phyloP scores from a whole-genome alignment of 2,888 invertebrate genomes.

The Physocephala rufipes region DNA sequence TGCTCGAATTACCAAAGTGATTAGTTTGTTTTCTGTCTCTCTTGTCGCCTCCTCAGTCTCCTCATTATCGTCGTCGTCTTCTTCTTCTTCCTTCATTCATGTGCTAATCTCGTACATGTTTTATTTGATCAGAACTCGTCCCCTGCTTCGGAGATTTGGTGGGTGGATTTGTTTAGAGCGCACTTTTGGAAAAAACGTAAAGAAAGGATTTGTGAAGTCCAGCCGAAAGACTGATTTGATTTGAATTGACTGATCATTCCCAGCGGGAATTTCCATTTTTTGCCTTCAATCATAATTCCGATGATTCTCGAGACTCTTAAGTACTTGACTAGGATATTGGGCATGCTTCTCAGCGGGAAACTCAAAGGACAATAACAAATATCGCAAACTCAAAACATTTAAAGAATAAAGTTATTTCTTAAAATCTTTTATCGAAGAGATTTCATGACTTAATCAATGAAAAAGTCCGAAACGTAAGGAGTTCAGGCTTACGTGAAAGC shows the following conservation, averaged over 20 bases:
- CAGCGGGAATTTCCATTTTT: conserved; percentile 54
- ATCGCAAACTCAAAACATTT: too few species aligned
- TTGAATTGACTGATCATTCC: conserved; percentile 66
- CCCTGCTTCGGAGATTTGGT: too few species aligned
- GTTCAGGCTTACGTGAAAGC: too few species aligned
- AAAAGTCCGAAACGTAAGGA: too few species aligned
- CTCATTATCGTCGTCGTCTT: neutral
- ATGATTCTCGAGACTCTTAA: conserved; percentile 49
- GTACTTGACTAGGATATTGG: conserved; percentile 58
- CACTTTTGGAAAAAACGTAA: neutral
- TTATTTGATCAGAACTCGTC: neutral
- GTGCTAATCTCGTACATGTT: conserved; percentile 26
- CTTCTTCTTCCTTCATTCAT: neutral
- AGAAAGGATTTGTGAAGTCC: conserved; percentile 43
- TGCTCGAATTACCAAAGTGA: conserved; percentile 17
- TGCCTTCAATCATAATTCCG: neutral
- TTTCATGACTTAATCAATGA: too few species aligned
- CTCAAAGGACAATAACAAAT: too few species aligned
- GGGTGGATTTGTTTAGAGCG: neutral
- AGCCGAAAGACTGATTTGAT: conserved; percentile 49
- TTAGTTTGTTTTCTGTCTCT: conserved; percentile 4
- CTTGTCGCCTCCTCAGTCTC: neutral
- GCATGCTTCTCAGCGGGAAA: conserved; percentile 57
- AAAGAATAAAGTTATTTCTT: too few species aligned
- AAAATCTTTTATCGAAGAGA: too few species aligned